Conservation (phyloP, 1,140 invertebrate genomes). For the Neotoxoptera formosana region DNA sequence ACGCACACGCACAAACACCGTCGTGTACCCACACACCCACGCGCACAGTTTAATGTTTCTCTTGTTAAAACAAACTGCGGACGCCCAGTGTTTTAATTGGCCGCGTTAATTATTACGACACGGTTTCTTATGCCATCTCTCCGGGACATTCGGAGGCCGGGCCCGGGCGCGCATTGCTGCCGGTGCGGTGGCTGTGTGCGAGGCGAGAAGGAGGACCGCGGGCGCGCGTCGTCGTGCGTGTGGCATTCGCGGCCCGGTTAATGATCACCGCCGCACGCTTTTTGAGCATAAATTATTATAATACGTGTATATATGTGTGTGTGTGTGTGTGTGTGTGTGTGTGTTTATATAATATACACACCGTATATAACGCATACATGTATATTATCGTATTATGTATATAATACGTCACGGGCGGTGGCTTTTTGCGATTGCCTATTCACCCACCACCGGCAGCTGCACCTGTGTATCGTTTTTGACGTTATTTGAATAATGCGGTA, state of each 20-base stretch:
- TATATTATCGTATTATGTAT: background rate
- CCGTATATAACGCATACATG: no score
- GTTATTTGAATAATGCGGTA: conserved; percentile 30
- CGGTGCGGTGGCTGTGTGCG: no score
- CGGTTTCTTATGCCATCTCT: conserved; percentile 2
- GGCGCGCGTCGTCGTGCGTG: background rate
- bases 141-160: background rate
- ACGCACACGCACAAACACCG: background rate
- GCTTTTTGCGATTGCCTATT: background rate
- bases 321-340: background rate
- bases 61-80: conserved; percentile 33
- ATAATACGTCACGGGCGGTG: background rate
- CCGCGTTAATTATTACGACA: conserved; percentile 32
- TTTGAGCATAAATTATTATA: conserved; percentile 7
- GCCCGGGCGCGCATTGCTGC: no score
- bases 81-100: background rate
- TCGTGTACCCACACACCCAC: no score
- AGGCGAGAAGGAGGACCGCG: no score
- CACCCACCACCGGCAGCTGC: background rate
- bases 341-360: background rate
- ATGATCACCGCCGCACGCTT: background rate
- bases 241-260: conserved; percentile 17
- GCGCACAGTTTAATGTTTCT: background rate
- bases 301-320: background rate
- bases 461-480: conserved; percentile 34